Evolutionary conservation across 2,888 invertebrate species (phyloP), one percentile per base, ranked within the genome.

Genomic region (Drosophila parthenogenetica): DNA sequence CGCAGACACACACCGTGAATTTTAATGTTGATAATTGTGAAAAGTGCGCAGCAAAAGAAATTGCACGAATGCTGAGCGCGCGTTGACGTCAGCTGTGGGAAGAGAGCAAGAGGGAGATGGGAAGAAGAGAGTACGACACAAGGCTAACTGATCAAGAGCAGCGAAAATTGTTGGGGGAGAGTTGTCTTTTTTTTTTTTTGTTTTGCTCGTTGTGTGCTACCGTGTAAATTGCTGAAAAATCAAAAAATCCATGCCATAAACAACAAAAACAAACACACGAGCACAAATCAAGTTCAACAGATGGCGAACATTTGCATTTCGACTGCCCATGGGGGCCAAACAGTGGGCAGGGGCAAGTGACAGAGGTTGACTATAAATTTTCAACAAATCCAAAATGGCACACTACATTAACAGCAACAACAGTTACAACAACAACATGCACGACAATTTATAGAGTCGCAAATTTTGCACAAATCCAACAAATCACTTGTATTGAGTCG

Each of bases 11-110:
- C 62, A 67, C 77, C 60, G 50, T 54, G 71, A 83, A 86, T 73
- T 69, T 76, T 58, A 57, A 58, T 71, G 75, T 69, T 69, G 68
- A 81, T 78, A 86, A 82, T 80, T 83, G 81, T 60, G 68, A 78
- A 84, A 75, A 80, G 87, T 81, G 75, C 73, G 79, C 85, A 73
- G 85, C 71, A 73, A 78, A 76, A 76, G 83, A 86, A 85, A 78
- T 76, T 84, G 82, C 87, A 81, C 82, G 75, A 86, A 71, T 60
- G 32, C 59, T 68, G 40, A 57, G 45, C 58, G 42, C 14, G 81
- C 14, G 81, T 69, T 79, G 70, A 73, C 81, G 81, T 82, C 80
- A 79, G 66, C 80, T 55, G 11, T 16, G 45, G 49, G 35, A 42
- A 46, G 50, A 54, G 35, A 37, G 25, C 57, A 71, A 45, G 16